Conservation (phyloP, 2,797 vertebrate genomes). For the Pempheris klunzingeri region DNA sequence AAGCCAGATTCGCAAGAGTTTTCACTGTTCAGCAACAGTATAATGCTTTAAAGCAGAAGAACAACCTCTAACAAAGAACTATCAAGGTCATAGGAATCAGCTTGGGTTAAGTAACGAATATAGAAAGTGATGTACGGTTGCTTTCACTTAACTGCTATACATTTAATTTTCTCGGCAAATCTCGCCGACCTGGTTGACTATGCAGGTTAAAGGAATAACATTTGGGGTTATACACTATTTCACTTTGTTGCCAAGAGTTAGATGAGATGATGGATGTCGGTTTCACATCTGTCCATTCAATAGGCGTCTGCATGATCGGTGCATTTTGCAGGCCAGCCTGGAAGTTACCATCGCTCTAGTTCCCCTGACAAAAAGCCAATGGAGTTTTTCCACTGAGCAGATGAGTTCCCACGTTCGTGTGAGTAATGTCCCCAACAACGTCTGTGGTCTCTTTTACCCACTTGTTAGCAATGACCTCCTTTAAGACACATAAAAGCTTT, state of each 20-base stretch:
- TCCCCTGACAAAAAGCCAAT: no score
- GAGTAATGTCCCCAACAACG: no score
- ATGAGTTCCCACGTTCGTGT: no score
- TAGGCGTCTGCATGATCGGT: no score
- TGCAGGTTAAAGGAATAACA: conserved; percentile 17
- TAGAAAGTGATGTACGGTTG: background rate
- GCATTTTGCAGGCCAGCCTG: no score
- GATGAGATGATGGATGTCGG: conserved; percentile 20
- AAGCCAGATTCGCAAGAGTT: conserved; percentile 53
- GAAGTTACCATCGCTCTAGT: no score
- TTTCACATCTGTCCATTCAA: background rate
- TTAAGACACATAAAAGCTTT: no score
- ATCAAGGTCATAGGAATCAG: conserved; percentile 38
- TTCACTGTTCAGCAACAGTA: conserved; percentile 22
- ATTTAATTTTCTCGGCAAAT: background rate
- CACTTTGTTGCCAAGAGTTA: conserved; percentile 1
- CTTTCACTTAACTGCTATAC: conserved; percentile 1
- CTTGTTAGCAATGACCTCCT: no score
- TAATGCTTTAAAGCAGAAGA: conserved; percentile 26
- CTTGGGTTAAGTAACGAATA: background rate
- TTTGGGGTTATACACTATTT: conserved; percentile 13
- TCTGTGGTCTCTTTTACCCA: no score
- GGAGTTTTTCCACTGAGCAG: no score
- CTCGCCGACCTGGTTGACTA: conserved; percentile 5
- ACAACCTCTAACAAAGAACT: background rate